Conservation (phyloP, 2,797 vertebrate species). For the Xenopus petersii region DNA sequence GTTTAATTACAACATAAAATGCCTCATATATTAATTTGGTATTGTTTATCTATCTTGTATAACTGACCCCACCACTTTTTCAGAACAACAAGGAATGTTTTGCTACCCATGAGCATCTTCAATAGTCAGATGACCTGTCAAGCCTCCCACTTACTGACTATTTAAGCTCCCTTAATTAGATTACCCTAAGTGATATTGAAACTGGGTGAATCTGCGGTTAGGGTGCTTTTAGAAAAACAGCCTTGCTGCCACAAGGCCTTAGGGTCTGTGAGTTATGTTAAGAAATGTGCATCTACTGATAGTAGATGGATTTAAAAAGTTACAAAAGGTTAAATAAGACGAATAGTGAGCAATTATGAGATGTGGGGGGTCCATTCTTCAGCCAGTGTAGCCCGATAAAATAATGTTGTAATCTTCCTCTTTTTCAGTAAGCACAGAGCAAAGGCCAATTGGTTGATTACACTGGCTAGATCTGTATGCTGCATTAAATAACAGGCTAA, state of each 20-base stretch:
- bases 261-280: slow-evolving; percentile 30
- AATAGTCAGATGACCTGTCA: slow-evolving; percentile 38
- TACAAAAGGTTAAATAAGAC: slow-evolving; percentile 38
- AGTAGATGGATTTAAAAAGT: slow-evolving; percentile 26
- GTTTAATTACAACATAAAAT: slow-evolving; percentile 28
- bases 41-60: slow-evolving; percentile 42
- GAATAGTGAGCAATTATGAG: slow-evolving; percentile 14
- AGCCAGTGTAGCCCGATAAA: not conserved
- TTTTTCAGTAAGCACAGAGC: not conserved
- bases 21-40: slow-evolving; percentile 38
- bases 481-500: too few species aligned
- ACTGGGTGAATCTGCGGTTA: slow-evolving; percentile 42
- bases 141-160: slow-evolving; percentile 43
- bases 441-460: too few species aligned
- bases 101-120: slow-evolving; percentile 20
- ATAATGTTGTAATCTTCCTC: not conserved
- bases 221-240: slow-evolving; percentile 31
- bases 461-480: too few species aligned
- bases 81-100: slow-evolving; percentile 41
- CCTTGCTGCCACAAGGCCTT: slow-evolving; percentile 23
- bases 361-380: slow-evolving; percentile 33
- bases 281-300: slow-evolving; percentile 20
- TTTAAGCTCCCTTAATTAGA: slow-evolving; percentile 48
- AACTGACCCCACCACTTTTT: slow-evolving; percentile 3
- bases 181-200: slow-evolving; percentile 38